Evolutionary conservation across 1,140 invertebrate genomes (phyloP).

Genomic region (Drosophila melanica): DNA sequence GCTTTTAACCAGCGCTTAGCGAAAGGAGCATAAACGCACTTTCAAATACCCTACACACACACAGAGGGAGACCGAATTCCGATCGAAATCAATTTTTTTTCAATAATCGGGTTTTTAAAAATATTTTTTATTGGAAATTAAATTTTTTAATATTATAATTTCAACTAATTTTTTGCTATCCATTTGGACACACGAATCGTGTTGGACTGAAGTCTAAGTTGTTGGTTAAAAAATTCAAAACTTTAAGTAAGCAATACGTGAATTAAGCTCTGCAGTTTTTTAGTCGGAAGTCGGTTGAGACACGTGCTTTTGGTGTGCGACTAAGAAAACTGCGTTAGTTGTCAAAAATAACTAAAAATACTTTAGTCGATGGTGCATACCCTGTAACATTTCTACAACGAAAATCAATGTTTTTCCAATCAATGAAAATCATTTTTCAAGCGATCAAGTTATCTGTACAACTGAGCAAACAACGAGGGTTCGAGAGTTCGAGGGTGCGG

Average conservation of each 20-base stretch:
- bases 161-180: background rate
- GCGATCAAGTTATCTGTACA: background rate
- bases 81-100: no score
- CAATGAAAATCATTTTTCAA: no score
- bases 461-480: background rate
- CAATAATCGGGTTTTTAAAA: no score
- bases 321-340: constrained; percentile 6
- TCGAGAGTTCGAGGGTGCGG: no score
- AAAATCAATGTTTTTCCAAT: no score
- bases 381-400: background rate
- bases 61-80: no score
- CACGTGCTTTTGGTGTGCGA: constrained; percentile 25
- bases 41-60: background rate
- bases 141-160: no score
- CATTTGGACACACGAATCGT: no score
- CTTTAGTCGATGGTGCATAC: background rate
- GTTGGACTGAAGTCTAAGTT: background rate
- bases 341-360: background rate
- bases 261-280: background rate
- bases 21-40: background rate
- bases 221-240: background rate
- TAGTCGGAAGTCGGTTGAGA: constrained; percentile 25
- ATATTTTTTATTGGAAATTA: no score
- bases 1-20: background rate
- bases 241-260: background rate